Conservation (phyloP, 2,888 invertebrate species). For the Patella caerulea region DNA sequence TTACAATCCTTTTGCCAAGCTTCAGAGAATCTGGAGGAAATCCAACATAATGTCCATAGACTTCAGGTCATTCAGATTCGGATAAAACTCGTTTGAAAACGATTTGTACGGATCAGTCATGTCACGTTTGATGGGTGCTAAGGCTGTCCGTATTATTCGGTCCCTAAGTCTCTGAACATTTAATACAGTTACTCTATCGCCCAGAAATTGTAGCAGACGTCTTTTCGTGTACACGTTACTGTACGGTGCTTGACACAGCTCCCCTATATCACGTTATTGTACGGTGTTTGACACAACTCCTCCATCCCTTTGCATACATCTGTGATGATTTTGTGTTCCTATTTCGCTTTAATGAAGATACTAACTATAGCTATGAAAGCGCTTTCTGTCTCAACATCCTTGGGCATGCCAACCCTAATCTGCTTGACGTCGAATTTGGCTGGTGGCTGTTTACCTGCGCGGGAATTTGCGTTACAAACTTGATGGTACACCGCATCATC, state of each 20-base stretch:
- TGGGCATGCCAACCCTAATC: not conserved
- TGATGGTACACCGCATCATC: not conserved
- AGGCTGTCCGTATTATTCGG: not conserved
- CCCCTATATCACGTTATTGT: not conserved
- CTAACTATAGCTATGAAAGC: not conserved
- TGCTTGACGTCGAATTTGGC: not conserved
- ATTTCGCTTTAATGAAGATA: not conserved
- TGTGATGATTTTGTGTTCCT: not conserved
- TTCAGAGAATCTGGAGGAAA: not conserved
- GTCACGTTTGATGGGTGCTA: not conserved
- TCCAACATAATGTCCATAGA: not conserved
- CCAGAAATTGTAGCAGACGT: not conserved
- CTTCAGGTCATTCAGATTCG: not conserved
- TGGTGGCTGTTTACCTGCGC: not conserved
- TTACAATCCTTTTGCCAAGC: not conserved
- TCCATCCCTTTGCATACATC: not conserved
- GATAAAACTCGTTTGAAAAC: not conserved
- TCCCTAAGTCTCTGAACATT: not conserved
- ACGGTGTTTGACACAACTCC: not conserved
- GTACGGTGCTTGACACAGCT: not conserved
- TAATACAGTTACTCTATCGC: not conserved
- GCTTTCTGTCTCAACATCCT: not conserved
- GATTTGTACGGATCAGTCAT: not conserved
- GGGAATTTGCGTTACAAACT: not conserved
- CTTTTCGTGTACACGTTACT: not conserved